Evolutionary conservation across 2,113 vertebrate species (phyloP).

Genomic region (Gavia stellata): DNA sequence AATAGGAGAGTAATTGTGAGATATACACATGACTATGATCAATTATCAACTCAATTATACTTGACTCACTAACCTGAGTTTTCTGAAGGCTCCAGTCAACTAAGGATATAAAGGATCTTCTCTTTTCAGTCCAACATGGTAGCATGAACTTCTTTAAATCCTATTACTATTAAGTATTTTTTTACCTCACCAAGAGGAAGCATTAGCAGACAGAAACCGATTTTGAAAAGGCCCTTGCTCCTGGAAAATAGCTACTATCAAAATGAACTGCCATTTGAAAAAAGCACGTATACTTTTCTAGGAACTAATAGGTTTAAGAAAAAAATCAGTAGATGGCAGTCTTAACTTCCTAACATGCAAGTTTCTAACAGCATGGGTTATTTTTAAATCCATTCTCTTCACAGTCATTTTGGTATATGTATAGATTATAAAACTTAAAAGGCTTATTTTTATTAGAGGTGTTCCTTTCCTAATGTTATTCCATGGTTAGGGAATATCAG

Average conservation of each 20-base stretch:
- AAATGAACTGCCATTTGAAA: conserved; percentile 70
- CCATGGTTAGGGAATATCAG: conserved; percentile 5
- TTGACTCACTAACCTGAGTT: neutral
- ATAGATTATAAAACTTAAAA: conserved; percentile 36
- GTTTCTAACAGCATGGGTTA: neutral
- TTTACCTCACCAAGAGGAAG: conserved; percentile 8
- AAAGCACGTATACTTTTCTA: conserved; percentile 35
- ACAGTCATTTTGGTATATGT: neutral
- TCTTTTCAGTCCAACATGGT: neutral
- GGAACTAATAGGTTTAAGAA: conserved; percentile 57
- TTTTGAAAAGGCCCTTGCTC: conserved; percentile 70
- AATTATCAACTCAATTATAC: conserved; percentile 34
- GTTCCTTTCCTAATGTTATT: conserved; percentile 32
- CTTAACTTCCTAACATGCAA: conserved; percentile 79
- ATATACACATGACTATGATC: neutral
- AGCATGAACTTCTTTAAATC: conserved; percentile 19
- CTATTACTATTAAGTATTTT: conserved; percentile 19
- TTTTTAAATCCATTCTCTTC: conserved; percentile 26
- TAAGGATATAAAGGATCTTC: neutral
- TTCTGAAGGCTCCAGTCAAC: conserved; percentile 40
- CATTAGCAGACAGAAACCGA: conserved; percentile 59
- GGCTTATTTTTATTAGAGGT: conserved; percentile 37
- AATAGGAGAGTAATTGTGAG: neutral
- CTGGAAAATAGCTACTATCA: conserved; percentile 63
- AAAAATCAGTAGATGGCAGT: conserved; percentile 93